Conservation (phyloP, 2,888 invertebrate species). For the Capitulum mitella region DNA sequence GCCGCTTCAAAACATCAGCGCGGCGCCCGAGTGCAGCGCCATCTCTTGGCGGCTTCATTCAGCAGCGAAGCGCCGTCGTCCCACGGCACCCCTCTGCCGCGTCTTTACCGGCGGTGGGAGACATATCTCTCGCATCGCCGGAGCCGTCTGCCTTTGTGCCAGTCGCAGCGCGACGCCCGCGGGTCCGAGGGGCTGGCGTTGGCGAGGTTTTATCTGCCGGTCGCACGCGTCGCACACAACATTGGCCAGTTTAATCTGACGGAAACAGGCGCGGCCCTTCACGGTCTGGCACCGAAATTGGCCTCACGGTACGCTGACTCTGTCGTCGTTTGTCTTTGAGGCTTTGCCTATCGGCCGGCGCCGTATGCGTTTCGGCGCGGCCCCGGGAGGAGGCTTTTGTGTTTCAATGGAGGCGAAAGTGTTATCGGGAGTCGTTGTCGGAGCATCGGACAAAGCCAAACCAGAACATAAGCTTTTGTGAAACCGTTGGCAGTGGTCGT, state of each 20-base stretch:
- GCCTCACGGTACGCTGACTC: neutral
- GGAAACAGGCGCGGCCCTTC: neutral
- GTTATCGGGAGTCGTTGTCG: too few relatives aligned
- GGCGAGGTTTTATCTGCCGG: neutral
- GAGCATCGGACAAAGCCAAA: too few relatives aligned
- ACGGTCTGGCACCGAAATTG: neutral
- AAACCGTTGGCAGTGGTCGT: too few relatives aligned
- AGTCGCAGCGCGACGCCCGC: neutral
- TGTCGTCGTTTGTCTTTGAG: neutral
- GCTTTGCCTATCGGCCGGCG: neutral
- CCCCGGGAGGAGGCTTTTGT: too few relatives aligned
- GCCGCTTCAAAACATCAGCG: too few relatives aligned
- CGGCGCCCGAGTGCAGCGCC: neutral
- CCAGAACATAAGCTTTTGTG: too few relatives aligned
- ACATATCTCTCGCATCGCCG: too few relatives aligned
- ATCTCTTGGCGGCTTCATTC: neutral
- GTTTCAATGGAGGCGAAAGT: too few relatives aligned
- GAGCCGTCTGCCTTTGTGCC: too few relatives aligned
- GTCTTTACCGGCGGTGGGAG: too few relatives aligned
- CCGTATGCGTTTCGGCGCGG: neutral
- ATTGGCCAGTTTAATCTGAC: neutral
- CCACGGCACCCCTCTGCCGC: too few relatives aligned
- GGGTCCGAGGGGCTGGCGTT: neutral
- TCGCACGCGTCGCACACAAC: neutral
- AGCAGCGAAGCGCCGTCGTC: neutral